phyloP scores from a whole-genome alignment of 2,888 invertebrate species.

The Cephus rjabovi region DNA sequence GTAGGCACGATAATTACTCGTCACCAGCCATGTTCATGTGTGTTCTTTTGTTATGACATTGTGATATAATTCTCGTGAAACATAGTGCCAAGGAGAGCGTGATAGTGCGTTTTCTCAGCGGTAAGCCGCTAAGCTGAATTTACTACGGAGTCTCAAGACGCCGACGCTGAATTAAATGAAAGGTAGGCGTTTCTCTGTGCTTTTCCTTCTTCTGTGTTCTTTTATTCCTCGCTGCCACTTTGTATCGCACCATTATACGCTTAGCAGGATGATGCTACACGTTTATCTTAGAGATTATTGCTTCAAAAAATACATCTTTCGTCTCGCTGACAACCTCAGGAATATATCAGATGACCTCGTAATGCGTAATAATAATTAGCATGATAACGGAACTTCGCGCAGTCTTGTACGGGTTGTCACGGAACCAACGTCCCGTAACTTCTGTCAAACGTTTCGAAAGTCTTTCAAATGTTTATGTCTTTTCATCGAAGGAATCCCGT shows the following conservation, averaged over 20 bases:
- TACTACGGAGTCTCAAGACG: conserved; percentile 8
- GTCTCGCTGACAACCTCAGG: not conserved
- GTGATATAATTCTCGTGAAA: conserved; percentile 40
- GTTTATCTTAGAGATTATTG: not conserved
- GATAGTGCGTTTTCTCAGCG: conserved; percentile 9
- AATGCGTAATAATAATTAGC: conserved; percentile 34
- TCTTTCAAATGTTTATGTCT: not conserved
- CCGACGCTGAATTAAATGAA: conserved; percentile 47
- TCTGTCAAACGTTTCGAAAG: conserved; percentile 4
- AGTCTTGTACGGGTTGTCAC: conserved; percentile 16
- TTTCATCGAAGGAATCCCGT: not conserved
- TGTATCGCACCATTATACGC: not conserved
- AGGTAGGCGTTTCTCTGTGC: conserved; percentile 40
- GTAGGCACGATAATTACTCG: conserved; percentile 41
- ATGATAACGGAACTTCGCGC: conserved; percentile 34
- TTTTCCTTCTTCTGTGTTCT: not conserved
- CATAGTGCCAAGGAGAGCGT: conserved; percentile 11
- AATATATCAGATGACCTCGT: conserved; percentile 26
- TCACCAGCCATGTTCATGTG: conserved; percentile 50
- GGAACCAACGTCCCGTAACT: conserved; percentile 21
- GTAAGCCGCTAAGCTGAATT: conserved; percentile 18
- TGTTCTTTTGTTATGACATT: conserved; percentile 54
- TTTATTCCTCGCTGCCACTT: not conserved
- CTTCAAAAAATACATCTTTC: not conserved
- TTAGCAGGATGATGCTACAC: not conserved